Percentiles rank a stretch among this genome's conserved stretches.
phyloP scores from a whole-genome alignment of 2,113 vertebrate genomes.

The Malurus elegans region DNA sequence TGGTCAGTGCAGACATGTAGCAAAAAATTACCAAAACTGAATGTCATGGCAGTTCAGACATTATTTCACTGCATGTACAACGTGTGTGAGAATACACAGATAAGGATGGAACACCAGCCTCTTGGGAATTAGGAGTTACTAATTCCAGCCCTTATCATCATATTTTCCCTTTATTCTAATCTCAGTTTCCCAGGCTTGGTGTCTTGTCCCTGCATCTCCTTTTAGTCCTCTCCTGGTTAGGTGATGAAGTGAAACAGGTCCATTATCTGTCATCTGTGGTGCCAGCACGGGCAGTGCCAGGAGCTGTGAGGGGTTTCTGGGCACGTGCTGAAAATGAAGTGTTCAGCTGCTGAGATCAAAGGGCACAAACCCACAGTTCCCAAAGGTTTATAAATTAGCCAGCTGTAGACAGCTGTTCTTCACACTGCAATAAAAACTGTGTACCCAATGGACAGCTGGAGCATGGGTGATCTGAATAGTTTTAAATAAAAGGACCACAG shows the following conservation, averaged over 20 bases:
- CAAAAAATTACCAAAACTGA: not conserved
- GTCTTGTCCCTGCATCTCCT: not conserved
- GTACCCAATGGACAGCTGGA: not conserved
- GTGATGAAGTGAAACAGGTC: not conserved
- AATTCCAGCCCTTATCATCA: constrained; percentile 20
- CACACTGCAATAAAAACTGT: not conserved
- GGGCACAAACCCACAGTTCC: not conserved
- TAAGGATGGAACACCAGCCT: not conserved
- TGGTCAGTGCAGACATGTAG: not conserved
- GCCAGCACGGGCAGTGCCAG: not conserved
- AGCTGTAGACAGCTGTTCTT: not conserved
- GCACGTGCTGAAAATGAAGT: not conserved
- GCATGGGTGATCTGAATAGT: not conserved
- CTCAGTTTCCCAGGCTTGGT: not conserved
- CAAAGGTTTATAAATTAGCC: not conserved
- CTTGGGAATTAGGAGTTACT: not conserved
- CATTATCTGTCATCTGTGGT: not conserved
- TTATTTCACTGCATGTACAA: accelerated
- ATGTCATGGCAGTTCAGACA: not conserved
- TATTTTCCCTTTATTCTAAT: not conserved
- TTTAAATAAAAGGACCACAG: not conserved
- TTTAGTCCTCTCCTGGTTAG: not conserved
- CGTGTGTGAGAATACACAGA: not conserved
- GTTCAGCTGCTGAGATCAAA: not conserved
- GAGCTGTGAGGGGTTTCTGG: not conserved